Evolutionary conservation across 2,113 vertebrate species (phyloP).

Genomic region (rat (Rattus norvegicus)): GRCr8 NC_086022.1:27344001-27344500

Average conservation of each 20-base stretch:
- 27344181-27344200: not conserved
- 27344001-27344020: not conserved
- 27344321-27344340: not conserved
- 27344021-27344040: not conserved
- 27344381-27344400: not conserved
- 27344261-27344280: not conserved
- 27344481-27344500: not conserved
- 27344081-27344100: not conserved
- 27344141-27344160: not conserved
- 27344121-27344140: not conserved
- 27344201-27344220: too few species aligned
- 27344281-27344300: too few species aligned
- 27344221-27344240: not conserved
- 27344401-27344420: not conserved
- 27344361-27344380: not conserved
- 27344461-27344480: not conserved
- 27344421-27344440: not conserved
- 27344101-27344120: not conserved
- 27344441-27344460: too few species aligned
- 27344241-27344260: not conserved
- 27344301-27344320: not conserved
- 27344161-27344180: fast-evolving
- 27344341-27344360: not conserved
- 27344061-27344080: not conserved
- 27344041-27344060: not conserved